Evolutionary conservation across 2,888 invertebrate genomes (phyloP).

Genomic region (Nemotelus pantherinus): DNA sequence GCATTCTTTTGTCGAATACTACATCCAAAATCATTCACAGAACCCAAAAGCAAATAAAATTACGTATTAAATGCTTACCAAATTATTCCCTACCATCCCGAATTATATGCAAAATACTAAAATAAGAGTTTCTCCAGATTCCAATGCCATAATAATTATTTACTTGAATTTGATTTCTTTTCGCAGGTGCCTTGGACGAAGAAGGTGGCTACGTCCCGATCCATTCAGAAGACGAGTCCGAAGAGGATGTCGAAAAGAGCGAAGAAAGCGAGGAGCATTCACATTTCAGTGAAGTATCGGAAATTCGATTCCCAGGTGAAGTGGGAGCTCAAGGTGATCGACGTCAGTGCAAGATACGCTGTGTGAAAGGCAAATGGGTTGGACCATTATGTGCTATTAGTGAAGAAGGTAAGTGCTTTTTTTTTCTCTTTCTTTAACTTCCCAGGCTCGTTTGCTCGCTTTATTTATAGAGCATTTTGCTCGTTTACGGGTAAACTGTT

Average conservation of each 20-base stretch:
- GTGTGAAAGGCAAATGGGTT: constrained; percentile 85
- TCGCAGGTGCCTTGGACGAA: constrained; percentile 55
- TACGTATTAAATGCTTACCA: too few relatives aligned
- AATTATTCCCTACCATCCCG: too few relatives aligned
- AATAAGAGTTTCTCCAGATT: too few relatives aligned
- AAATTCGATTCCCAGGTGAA: constrained; percentile 75
- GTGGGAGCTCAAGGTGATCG: constrained; percentile 78
- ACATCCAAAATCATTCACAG: too few relatives aligned
- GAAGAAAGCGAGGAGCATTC: constrained; percentile 62
- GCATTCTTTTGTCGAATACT: too few relatives aligned
- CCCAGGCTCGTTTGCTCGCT: too few relatives aligned
- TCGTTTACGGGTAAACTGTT: too few relatives aligned
- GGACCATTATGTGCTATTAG: constrained; percentile 80
- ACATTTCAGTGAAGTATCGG: constrained; percentile 64
- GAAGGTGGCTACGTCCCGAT: constrained; percentile 62
- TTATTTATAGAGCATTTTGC: too few relatives aligned
- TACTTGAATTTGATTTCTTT: too few relatives aligned
- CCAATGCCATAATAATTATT: too few relatives aligned
- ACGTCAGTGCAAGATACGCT: constrained; percentile 83
- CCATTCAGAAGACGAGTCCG: constrained; percentile 61
- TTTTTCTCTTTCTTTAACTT: background rate
- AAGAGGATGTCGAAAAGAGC: constrained; percentile 63
- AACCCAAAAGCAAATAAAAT: too few relatives aligned
- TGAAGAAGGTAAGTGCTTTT: constrained; percentile 71
- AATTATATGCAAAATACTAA: too few relatives aligned